Evolutionary conservation across 2,888 invertebrate species (phyloP), one percentile per base, ranked within the genome.

Genomic region (Malthinus seriepunctatus): DNA sequence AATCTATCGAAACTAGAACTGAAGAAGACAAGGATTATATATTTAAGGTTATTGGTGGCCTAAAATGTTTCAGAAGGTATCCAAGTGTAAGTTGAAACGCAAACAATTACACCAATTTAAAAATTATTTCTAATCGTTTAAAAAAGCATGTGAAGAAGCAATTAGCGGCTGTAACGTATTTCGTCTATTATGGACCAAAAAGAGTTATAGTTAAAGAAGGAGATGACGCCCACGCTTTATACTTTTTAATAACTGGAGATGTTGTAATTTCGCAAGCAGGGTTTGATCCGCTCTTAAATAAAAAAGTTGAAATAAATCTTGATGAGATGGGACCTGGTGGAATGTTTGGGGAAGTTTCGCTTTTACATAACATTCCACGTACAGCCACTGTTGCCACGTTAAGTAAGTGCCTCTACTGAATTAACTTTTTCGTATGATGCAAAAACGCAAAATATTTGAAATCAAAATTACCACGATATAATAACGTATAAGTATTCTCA

Each of bases 341-440:
- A 51, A 83, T 84, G 80, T 88, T 88, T 66, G 88, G 88, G 0
- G 87, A 88, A 74, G 82, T 87, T 8, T 85, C 86, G 0, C 72
- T 88, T 35, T 71, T 88, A 48, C 86, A 88, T 65, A 81, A 81
- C 15, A 82, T 85, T 44, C 81, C 81, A 5, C 80, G 88, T 69
- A 83, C 84, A 7, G 12, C 15, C 35, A 37, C 49, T 1, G 33
- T 37, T 12, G 34, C 37, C 10, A 49, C 49, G 2, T 6, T 8
- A 1, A 33, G 48, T 48, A 11, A 34, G 33, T 56, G 3, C 5
- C 5, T 23, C 5, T 23, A 23, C 23, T n/a, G n/a, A n/a, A n/a
- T n/a, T n/a, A n/a, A n/a, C n/a, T n/a, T n/a, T n/a, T n/a, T n/a
- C n/a, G n/a, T n/a, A n/a, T n/a, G n/a, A n/a, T n/a, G n/a, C n/a